Base-by-base conservation (phyloP, 1,140 invertebrate genomes). In the Heterodera schachtii region DNA sequence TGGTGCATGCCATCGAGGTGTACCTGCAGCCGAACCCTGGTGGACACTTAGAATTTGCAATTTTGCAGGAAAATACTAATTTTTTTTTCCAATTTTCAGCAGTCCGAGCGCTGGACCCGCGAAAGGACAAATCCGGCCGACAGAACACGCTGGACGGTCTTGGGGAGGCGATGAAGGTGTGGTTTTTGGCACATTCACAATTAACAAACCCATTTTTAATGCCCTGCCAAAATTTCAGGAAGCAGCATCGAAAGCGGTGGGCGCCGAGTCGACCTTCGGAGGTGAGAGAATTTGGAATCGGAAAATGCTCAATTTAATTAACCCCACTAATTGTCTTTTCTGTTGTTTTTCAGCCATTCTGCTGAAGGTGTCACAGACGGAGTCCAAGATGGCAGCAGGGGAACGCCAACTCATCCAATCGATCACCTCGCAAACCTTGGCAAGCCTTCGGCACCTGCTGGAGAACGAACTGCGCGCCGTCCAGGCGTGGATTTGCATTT, bases 11-110 rank as follows among this genome's bases (percentile, higher is more conserved):
- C 87, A 94, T 95, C 82, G 95, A 97, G 90, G 92, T 94, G 70
- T 94, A 97, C 81, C 91, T 98, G 2, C 95, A 95, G 86, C 96
- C 96, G 70, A 97, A 98, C 92, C 96, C 96, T 85, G 94, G 94
- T 94, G 8, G 41, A n/a, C n/a, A 75, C 19, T 64, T 19, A 3
- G 49, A 6, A 52, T 52, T 52, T 64, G 57, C 52, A 1, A 0
- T 31, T 82, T 52, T 41, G 19, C n/a, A 9, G 19, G n/a, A 44
- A 41, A 43, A 57, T 11, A 69, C 47, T 7, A 43, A 82, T n/a
- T 79, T 8, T 31, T 60, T n/a, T 9, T 31, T 2, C 49, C 11
- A 8, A 8, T 16, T 31, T 49, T 44, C 21, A 94, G 95, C 95
- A 78, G 94, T 95, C 87, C 92, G 96, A 81, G 94, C 96, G 79